phyloP scores from a whole-genome alignment of 2,888 invertebrate species.

The Pemphredon lugubris region DNA sequence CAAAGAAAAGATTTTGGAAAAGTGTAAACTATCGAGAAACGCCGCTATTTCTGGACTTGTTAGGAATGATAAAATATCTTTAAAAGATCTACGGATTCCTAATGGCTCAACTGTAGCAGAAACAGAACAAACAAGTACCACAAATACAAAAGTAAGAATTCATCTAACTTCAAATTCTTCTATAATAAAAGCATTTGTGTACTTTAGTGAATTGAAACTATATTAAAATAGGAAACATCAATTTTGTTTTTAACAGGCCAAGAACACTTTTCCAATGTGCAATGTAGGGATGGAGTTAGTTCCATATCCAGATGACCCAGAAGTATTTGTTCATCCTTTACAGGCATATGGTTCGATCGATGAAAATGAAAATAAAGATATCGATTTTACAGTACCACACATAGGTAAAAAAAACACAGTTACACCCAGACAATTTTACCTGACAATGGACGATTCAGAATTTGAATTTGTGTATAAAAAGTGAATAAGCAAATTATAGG shows the following conservation, averaged over 20 bases:
- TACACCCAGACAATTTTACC: conserved; percentile 47
- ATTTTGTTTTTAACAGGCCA: conserved; percentile 12
- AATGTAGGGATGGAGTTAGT: conserved; percentile 25
- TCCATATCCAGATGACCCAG: conserved; percentile 51
- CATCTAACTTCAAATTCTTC: background rate
- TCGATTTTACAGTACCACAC: conserved; percentile 48
- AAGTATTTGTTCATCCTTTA: conserved; percentile 51
- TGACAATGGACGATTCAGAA: conserved; percentile 30
- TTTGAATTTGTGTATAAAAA: conserved; percentile 56
- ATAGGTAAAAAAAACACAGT: conserved; percentile 48
- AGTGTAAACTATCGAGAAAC: conserved; percentile 48
- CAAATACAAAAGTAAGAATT: conserved; percentile 18
- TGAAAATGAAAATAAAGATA: conserved; percentile 30
- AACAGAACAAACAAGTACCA: background rate
- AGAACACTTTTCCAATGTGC: background rate
- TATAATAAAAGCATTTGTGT: no score
- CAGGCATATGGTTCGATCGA: conserved; percentile 44
- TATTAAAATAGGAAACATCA: conserved; percentile 15
- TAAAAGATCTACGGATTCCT: conserved; percentile 43
- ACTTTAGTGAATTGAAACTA: no score
- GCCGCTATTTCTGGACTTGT: conserved; percentile 58
- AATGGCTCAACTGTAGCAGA: background rate
- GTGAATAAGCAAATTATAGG: no score
- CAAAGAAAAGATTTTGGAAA: conserved; percentile 25
- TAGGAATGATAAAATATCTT: conserved; percentile 40